Percentiles rank a stretch among this genome's conserved stretches.
Conservation (phyloP, 1,140 invertebrate species). For the Drosophila ogumai region DNA sequence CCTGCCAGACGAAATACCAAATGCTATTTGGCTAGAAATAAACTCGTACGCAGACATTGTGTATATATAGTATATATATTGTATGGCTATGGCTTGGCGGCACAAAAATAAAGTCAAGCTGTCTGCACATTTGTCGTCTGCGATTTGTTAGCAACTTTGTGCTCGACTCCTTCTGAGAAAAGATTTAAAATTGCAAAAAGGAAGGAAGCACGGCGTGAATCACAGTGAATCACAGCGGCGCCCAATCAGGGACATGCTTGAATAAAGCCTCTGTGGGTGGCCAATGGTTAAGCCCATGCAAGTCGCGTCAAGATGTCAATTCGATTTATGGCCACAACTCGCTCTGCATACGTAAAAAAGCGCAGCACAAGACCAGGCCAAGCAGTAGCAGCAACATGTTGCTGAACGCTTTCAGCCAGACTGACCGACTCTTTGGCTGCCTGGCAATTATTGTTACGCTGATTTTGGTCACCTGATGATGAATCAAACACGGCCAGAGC, state of each 20-base stretch:
- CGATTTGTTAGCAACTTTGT: conserved; percentile 57
- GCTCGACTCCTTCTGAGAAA: conserved; percentile 11
- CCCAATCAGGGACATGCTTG: conserved; percentile 21
- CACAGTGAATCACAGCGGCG: neutral
- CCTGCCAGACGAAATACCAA: conserved; percentile 71
- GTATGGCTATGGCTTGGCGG: conserved; percentile 24
- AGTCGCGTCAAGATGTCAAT: conserved; percentile 74
- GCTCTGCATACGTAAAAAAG: conserved; percentile 53
- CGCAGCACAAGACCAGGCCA: neutral
- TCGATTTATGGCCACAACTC: conserved; percentile 63
- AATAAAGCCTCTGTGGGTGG: conserved; percentile 43
- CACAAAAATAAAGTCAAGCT: conserved; percentile 69
- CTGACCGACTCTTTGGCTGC: conserved; percentile 27
- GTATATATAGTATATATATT: conserved; percentile 42
- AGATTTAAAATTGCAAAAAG: conserved; percentile 4
- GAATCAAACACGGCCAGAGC: conserved; percentile 42
- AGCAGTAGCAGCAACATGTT: conserved; percentile 47
- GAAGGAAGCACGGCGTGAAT: conserved; percentile 10
- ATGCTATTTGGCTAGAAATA: conserved; percentile 73
- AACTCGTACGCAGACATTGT: conserved; percentile 51
- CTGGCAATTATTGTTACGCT: conserved; percentile 43
- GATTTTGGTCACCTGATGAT: conserved; percentile 63
- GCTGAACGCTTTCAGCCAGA: conserved; percentile 5
- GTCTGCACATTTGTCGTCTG: conserved; percentile 61
- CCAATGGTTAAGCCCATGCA: conserved; percentile 25